phyloP scores from a whole-genome alignment of 1,140 invertebrate genomes.

The Micrasema minimum region DNA sequence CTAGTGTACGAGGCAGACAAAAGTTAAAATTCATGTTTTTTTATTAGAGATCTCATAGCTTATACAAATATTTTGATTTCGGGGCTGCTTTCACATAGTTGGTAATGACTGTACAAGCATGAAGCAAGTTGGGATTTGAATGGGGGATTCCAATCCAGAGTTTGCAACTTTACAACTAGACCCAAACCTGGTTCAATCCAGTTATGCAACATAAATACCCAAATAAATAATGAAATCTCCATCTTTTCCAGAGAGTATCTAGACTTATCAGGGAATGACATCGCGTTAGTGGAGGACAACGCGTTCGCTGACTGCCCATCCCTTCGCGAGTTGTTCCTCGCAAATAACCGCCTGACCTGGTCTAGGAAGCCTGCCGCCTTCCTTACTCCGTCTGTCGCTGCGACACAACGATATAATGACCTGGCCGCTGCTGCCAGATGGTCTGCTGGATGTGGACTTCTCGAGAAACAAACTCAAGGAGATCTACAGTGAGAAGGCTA shows the following conservation, averaged over 20 bases:
- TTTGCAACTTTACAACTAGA: too few species aligned
- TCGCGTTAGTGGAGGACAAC: conserved; percentile 61
- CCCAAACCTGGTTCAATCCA: too few species aligned
- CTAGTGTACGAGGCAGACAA: too few species aligned
- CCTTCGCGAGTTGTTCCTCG: conserved; percentile 62
- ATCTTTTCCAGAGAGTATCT: conserved; percentile 60
- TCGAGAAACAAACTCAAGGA: conserved; percentile 57
- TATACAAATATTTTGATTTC: too few species aligned
- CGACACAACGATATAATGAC: conserved; percentile 61
- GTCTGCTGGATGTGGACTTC: conserved; percentile 62
- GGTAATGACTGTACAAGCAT: too few species aligned
- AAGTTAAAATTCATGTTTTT: too few species aligned
- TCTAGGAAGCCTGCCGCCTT: conserved; percentile 57
- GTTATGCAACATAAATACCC: too few species aligned
- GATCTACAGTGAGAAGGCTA: background rate
- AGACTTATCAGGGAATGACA: conserved; percentile 63
- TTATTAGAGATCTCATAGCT: too few species aligned
- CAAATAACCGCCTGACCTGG: conserved; percentile 63
- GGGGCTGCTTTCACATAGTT: too few species aligned
- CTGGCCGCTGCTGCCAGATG: conserved; percentile 60
- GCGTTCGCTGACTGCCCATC: conserved; percentile 57
- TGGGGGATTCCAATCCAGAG: too few species aligned
- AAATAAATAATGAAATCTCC: too few species aligned
- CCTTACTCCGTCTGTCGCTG: conserved; percentile 59
- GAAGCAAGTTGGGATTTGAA: too few species aligned